A percentile compares a stretch with the other conserved stretches of the same genome.
These are phyloP conservation scores for Gulo gulo DNA, from an alignment of 2,113 vertebrate species.

Conservation along the genomic window DNA sequence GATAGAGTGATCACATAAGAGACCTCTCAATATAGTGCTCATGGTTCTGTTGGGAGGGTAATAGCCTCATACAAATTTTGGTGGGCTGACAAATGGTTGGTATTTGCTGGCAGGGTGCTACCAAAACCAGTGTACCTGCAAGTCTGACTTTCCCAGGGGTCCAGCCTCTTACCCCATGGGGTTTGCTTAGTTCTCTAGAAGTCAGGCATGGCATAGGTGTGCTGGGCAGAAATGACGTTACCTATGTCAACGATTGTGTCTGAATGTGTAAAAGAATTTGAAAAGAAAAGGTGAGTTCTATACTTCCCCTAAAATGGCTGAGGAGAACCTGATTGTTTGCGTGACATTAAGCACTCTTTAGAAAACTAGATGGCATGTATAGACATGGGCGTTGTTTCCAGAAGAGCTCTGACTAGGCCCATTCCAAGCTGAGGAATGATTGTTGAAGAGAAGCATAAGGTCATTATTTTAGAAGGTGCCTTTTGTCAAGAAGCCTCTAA, in stretches of 20 bases:
- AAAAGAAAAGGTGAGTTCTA: not conserved
- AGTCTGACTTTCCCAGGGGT: not conserved
- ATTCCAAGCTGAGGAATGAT: not conserved
- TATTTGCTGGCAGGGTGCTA: not conserved
- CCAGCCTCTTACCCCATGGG: not conserved
- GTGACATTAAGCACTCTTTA: not conserved
- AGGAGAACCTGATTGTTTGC: not conserved
- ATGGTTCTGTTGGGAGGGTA: not conserved
- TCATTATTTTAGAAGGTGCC: not conserved
- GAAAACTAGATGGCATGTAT: not conserved
- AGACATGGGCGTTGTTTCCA: not conserved
- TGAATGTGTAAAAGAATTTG: not conserved
- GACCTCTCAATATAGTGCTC: not conserved
- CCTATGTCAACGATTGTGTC: not conserved
- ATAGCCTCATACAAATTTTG: not conserved
- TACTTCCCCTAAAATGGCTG: not conserved
- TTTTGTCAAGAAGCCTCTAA: not conserved
- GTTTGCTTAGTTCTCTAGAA: not conserved
- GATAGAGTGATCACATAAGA: not conserved
- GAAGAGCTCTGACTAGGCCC: not conserved
- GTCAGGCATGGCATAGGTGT: not conserved
- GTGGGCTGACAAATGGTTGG: not conserved
- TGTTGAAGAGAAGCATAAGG: conserved; percentile 7
- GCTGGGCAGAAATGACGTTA: not conserved
- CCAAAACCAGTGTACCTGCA: not conserved